These are phyloP conservation scores for Campylomormyrus numenius DNA, from an alignment of 2,113 vertebrate species.

Conservation along the genomic window DNA sequence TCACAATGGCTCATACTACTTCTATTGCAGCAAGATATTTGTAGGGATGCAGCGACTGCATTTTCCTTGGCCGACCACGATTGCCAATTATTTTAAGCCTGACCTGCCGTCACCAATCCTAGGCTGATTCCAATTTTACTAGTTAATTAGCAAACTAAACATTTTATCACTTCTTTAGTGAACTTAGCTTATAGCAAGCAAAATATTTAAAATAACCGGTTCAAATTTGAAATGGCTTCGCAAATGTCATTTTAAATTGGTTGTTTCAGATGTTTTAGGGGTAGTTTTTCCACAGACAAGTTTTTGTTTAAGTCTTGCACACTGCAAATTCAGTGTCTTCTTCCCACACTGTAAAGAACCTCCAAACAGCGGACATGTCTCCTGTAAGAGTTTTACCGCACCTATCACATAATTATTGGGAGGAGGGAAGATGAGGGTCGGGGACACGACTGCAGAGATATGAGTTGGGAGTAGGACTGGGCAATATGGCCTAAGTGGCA, in stretches of 20 bases:
- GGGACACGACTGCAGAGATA: background rate
- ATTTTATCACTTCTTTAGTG: background rate
- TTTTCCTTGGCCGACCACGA: background rate
- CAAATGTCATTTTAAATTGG: background rate
- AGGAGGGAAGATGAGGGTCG: too few relatives aligned
- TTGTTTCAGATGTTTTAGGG: background rate
- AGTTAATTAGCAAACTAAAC: background rate
- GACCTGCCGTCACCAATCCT: background rate
- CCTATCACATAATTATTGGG: background rate
- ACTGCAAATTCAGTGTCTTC: background rate
- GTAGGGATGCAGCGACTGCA: background rate
- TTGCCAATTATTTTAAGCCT: background rate
- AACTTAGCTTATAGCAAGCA: background rate
- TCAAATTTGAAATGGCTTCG: background rate
- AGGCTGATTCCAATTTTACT: too few relatives aligned
- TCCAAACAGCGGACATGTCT: background rate
- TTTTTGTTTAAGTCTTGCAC: background rate
- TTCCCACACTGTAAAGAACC: background rate
- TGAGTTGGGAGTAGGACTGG: background rate
- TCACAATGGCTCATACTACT: background rate
- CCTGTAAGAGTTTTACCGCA: background rate
- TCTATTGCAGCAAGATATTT: background rate
- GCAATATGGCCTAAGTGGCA: background rate
- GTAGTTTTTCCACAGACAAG: background rate
- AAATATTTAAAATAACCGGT: background rate